Evolutionary conservation across 1,140 invertebrate genomes (phyloP).

Genomic region (Hypsibius dujardini): DNA sequence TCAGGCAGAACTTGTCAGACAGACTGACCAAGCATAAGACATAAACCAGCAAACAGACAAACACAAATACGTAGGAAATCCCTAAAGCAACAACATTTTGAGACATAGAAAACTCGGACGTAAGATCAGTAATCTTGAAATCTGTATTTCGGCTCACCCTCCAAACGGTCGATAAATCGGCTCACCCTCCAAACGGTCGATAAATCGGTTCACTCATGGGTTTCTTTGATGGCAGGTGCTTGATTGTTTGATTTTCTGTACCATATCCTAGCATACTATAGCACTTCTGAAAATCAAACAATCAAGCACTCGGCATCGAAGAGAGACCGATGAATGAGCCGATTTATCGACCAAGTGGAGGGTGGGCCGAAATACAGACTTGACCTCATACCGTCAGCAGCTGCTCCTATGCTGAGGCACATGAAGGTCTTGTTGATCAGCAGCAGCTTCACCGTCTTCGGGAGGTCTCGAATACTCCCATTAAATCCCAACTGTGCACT

Average conservation of each 20-base stretch:
- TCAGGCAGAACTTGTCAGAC: background rate
- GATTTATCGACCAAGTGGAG: background rate
- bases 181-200: too few relatives aligned
- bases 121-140: background rate
- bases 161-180: too few relatives aligned
- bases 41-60: background rate
- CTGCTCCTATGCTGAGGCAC: conserved; percentile 56
- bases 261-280: too few relatives aligned
- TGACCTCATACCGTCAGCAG: conserved; percentile 44
- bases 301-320: too few relatives aligned
- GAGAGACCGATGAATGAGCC: background rate
- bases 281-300: too few relatives aligned
- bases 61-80: background rate
- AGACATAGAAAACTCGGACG: background rate
- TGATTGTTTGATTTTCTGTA: too few relatives aligned
- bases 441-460: conserved; percentile 44
- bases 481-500: conserved; percentile 35
- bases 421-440: conserved; percentile 58
- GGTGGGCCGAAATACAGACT: too few relatives aligned
- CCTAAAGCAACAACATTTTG: background rate
- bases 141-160: too few relatives aligned
- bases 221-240: too few relatives aligned
- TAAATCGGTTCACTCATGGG: too few relatives aligned
- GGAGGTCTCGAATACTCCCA: conserved; percentile 43
- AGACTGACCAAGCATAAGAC: too few relatives aligned